phyloP scores from a whole-genome alignment of 2,113 vertebrate species.

The Hymenochirus boettgeri region DNA sequence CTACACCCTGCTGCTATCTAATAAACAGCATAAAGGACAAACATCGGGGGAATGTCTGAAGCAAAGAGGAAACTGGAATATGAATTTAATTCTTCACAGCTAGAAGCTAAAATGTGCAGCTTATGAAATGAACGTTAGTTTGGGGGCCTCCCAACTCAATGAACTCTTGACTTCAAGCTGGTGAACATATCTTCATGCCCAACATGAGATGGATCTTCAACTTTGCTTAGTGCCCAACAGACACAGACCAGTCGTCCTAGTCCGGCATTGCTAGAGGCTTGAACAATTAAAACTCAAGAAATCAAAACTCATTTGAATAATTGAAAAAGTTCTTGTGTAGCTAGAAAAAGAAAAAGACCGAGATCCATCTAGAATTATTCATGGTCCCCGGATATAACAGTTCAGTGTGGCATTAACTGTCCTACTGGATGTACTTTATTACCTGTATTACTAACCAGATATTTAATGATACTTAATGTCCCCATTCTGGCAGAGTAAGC shows the following conservation, averaged over 20 bases:
- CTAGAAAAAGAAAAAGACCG: too few relatives aligned
- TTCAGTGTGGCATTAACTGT: too few relatives aligned
- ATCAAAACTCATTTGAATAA: too few relatives aligned
- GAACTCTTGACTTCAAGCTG: conserved; percentile 8
- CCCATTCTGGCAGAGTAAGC: too few relatives aligned
- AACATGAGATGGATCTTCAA: neutral
- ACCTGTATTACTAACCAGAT: too few relatives aligned
- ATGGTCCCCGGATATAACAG: too few relatives aligned
- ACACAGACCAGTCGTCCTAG: neutral
- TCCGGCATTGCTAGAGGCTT: neutral
- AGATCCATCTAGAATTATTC: too few relatives aligned
- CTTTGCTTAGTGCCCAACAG: neutral
- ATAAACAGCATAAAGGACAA: conserved; percentile 7
- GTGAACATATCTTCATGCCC: neutral
- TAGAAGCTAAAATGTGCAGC: neutral
- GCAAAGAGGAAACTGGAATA: neutral
- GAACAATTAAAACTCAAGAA: too few relatives aligned
- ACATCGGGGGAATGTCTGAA: neutral
- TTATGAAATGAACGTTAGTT: neutral
- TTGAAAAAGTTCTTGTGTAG: too few relatives aligned
- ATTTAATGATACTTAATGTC: too few relatives aligned
- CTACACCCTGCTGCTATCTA: neutral
- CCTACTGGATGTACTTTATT: too few relatives aligned
- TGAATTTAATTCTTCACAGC: conserved; percentile 2
- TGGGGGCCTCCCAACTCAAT: conserved; percentile 1